phyloP scores from a whole-genome alignment of 2,888 invertebrate species.

The Drosophila meridiana region DNA sequence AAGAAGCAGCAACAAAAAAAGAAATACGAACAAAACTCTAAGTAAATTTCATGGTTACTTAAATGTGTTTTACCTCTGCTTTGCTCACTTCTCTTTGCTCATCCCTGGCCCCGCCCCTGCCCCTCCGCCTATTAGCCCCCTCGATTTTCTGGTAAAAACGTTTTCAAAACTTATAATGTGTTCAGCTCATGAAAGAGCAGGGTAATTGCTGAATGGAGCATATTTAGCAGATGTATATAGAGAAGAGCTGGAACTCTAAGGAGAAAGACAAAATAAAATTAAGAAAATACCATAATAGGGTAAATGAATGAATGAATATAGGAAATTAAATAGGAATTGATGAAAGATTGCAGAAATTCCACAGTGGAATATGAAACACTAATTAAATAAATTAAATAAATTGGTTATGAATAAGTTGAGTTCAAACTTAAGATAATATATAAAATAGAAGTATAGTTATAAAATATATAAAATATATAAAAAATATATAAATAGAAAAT shows the following conservation, averaged over 20 bases:
- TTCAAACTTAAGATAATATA: no score
- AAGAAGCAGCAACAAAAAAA: not conserved
- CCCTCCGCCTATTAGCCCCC: not conserved
- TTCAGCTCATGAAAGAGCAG: conserved; percentile 20
- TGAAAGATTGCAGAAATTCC: no score
- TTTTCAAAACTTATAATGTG: conserved; percentile 37
- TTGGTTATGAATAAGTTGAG: no score
- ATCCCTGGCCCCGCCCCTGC: not conserved
- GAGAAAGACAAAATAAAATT: not conserved
- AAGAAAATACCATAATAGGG: not conserved
- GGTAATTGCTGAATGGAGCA: conserved; percentile 9
- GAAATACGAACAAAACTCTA: conserved; percentile 32
- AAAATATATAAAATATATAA: no score
- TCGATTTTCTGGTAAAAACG: conserved; percentile 2
- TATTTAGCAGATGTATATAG: conserved; percentile 9
- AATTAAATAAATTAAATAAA: no score
- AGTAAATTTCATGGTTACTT: conserved; percentile 74
- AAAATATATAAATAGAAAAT: no score
- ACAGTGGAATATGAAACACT: no score
- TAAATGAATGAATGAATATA: not conserved
- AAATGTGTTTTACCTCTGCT: conserved; percentile 49
- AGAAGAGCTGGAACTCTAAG: not conserved
- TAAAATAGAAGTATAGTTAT: no score
- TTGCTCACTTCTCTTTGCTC: conserved; percentile 10
- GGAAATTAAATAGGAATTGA: not conserved